Base-by-base conservation (phyloP, 2,113 vertebrate species). In the Ictalurus punctatus region DNA sequence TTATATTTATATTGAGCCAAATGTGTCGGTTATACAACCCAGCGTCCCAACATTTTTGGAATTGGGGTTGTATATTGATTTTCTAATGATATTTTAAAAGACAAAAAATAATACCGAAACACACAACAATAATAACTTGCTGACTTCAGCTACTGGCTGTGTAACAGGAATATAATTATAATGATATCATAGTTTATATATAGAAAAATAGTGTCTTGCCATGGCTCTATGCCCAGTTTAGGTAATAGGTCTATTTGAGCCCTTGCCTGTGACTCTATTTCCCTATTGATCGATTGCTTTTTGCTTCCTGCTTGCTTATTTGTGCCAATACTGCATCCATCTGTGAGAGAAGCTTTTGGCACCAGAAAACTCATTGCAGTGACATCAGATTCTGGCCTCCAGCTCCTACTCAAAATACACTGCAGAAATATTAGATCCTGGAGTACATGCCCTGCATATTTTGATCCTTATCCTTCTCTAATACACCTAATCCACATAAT, bases 231-330 rank as follows among this genome's bases (percentile, higher is more conserved):
- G 79, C 78, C 89, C n/a, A 27, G 78, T 83, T 30, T 44, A 44
- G 79, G 37, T 86, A 59, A 82, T 71, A 54, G 48, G 56, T 30
- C 78, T 80, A 59, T 19, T 71, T 81, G 86, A 82, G 34, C 78
- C 74, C 12, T 56, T 69, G 27, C 40, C 63, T 69, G 63, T 59
- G 44, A 30, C 61, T 83, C 80, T 88, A 86, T 87, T 74, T 83
- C 30, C 59, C 19, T n/a, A 84, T 67, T 90, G 85, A 90, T 87
- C 3, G 40, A 84, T 79, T 59, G 87, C 74, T 89, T 85, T 83
- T 80, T 90, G 52, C 78, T 90, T 44, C 79, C 65, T 86, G 58
- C 58, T 56, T 84, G 81, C 85, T 79, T 87, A 69, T 89, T 78
- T 87, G 84, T 85, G 82, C 90, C 90, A 89, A 30, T 56, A 44